Conservation (phyloP, 1,140 invertebrate genomes). For the Sesamia nonagrioides region DNA sequence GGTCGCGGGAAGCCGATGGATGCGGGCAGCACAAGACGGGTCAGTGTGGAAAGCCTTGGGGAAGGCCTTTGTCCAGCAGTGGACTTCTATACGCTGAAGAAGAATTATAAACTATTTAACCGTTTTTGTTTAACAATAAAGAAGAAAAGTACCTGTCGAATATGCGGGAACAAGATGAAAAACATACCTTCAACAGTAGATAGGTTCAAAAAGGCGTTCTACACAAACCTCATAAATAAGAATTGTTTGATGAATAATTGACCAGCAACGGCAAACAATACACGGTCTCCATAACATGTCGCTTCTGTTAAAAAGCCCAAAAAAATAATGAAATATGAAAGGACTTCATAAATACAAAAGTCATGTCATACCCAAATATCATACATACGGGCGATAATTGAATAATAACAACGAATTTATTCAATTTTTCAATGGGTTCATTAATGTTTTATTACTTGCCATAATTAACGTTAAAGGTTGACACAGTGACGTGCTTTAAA, state of each 20-base stretch:
- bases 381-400: conserved; percentile 64
- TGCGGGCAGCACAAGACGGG: too few relatives aligned
- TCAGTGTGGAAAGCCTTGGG: too few relatives aligned
- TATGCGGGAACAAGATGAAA: too few relatives aligned
- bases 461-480: conserved; percentile 51
- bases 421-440: conserved; percentile 67
- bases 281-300: background rate
- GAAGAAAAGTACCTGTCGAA: too few relatives aligned
- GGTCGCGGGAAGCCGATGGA: too few relatives aligned
- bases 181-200: too few relatives aligned
- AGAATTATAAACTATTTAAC: too few relatives aligned
- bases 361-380: conserved; percentile 28
- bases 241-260: background rate
- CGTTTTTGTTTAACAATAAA: too few relatives aligned
- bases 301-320: background rate
- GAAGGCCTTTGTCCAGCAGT: too few relatives aligned
- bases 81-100: too few relatives aligned
- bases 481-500: conserved; percentile 47
- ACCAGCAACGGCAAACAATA: background rate
- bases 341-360: background rate
- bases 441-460: conserved; percentile 67
- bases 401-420: conserved; percentile 64
- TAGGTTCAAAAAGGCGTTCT: too few relatives aligned
- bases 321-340: background rate
- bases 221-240: too few relatives aligned